Percentiles rank a stretch among this genome's conserved stretches.
Conservation (phyloP, 2,888 invertebrate species). For the Glyphotaelius pellucidus region DNA sequence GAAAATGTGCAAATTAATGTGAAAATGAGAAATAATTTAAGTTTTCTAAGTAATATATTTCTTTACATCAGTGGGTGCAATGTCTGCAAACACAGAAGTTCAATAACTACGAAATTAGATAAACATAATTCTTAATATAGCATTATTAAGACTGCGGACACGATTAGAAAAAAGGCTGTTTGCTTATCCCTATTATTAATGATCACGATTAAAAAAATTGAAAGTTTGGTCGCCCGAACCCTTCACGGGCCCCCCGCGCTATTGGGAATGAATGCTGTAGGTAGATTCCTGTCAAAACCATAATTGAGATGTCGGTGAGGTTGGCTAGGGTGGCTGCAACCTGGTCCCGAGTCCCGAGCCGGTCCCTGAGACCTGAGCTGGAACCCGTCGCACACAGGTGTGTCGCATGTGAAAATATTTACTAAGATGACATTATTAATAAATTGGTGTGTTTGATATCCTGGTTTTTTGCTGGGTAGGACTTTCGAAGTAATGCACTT, state of each 20-base stretch:
- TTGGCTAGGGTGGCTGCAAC: constrained; percentile 9
- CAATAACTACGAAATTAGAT: no score
- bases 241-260: background rate
- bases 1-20: no score
- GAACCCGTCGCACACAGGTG: background rate
- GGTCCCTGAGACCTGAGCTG: background rate
- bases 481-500: background rate
- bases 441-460: background rate
- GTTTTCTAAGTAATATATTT: no score
- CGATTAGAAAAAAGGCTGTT: background rate
- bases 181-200: background rate
- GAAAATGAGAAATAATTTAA: no score
- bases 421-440: background rate
- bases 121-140: background rate
- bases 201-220: background rate
- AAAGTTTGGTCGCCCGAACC: background rate
- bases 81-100: no score
- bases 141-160: background rate
- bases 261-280: background rate
- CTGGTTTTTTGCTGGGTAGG: background rate
- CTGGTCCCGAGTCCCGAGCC: background rate
- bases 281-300: constrained; percentile 26
- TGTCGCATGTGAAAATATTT: constrained; percentile 22
- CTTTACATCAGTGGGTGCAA: no score
- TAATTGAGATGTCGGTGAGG: constrained; percentile 41